Base-by-base conservation (phyloP, 2,888 invertebrate genomes). In the Chydorus sphaericus region DNA sequence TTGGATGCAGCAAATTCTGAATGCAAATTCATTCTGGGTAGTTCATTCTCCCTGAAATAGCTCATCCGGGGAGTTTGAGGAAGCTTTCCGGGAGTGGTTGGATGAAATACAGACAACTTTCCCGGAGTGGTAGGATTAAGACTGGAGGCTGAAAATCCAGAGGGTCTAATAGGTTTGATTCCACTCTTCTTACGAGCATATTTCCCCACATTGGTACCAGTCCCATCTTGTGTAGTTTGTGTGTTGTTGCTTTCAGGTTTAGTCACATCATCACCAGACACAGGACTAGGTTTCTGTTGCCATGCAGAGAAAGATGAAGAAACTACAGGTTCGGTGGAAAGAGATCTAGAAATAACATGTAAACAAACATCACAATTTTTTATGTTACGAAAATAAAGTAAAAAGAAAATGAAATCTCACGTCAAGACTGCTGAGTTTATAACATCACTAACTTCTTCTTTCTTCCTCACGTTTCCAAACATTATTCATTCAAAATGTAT, bases 181-280 rank as follows among this genome's bases (percentile, higher is more conserved):
- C 44, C 44, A 44, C 44, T 44, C 26, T 44, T 44, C 11, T 44
- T 44, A 11, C 44, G 23, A 14, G 44, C 44, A 44, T 44, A 44
- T 23, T 28, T 44, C 5, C 14, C 28, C 11, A 28, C 23, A 23
- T 23, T 44, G 5, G 44, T 44, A 10, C 44, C 44, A 26, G 44
- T 44, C 23, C 44, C 44, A 44, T 44, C 44, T 26, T 44, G 44
- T 14, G 8, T 10, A 14, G 23, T 44, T 20, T 44, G 44, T 20
- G 44, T 44, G n/a, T 44, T n/a, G n/a, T n/a, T n/a, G n/a, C n/a
- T 44, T 44, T 44, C 44, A 14, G 26, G 26, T 44, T 44, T 44
- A 3, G 44, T 26, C 14, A n/a, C 44, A 8, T 44, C 44, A 26
- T 44, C 44, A 10, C 44, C 20, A 6, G 44, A 44, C 14, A 28